Evolutionary conservation across 1,140 invertebrate genomes (phyloP), one percentile per base, ranked within the genome.

Genomic region (Gonatopus flavifemur): DNA sequence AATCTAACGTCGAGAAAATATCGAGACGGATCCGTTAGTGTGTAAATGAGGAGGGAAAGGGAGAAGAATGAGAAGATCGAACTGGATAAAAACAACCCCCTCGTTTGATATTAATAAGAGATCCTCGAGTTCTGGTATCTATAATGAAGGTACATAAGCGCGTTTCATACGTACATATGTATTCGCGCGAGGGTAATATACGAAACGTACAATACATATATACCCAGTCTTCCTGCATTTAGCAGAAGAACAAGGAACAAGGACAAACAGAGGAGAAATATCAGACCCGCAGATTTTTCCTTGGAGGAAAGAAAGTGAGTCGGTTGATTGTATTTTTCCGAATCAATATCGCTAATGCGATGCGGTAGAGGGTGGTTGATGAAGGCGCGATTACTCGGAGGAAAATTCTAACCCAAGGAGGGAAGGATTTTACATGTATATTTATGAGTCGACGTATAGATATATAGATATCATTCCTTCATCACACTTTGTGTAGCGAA

Each of bases 341-440:
- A 73, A 73, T 73, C 69, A 67, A 75, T 73, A 73, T 75, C 67
- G 67, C 71, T 74, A 73, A 74, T 74, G 70, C 60, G 59, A 73
- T 73, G 60, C 72, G 73, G 70, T 64, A 58, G 67, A 67, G 66
- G 67, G 58, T 58, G 60, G 57, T 57, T 66, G 67, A 73, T 69
- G 60, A 73, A 62, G 61, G 53, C 64, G 53, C 59, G 61, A 64
- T 59, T 67, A 57, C 55, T 28, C 36, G 18, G 20, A 35, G 52
- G 31, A 51, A 55, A 58, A 57, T n/a, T n/a, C n/a, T n/a, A n/a
- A n/a, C n/a, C n/a, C n/a, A n/a, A n/a, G n/a, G n/a, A n/a, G n/a
- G n/a, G n/a, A n/a, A n/a, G n/a, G n/a, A n/a, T n/a, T n/a, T n/a
- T n/a, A n/a, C n/a, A n/a, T n/a, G n/a, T n/a, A n/a, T n/a, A n/a